Base-by-base conservation (phyloP, 2,113 vertebrate species). In the Lontra canadensis region DNA sequence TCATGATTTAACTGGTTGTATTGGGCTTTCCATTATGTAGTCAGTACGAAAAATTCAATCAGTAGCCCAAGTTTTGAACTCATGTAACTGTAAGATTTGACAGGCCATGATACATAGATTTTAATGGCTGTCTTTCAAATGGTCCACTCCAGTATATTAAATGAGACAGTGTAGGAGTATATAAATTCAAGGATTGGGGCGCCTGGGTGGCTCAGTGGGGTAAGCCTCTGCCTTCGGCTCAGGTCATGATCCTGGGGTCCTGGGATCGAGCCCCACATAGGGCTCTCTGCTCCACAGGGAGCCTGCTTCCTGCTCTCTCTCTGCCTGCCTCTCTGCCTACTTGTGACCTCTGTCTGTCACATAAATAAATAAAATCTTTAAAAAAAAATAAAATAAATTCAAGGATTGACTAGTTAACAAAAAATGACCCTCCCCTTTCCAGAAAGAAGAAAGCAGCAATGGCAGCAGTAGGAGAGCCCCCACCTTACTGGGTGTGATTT, bases 1-100 rank as follows among this genome's bases (percentile, higher is more conserved):
- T 94, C 79, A 20, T 95, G 83, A 96, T 89, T 96, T 89, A 95
- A 3, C 78, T 97, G 90, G 59, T 80, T 85, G 78, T 93, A 65
- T 67, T 76, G 86, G 87, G 88, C 69, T 93, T 95, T 89, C 85
- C 84, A 69, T 80, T 97, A 92, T 39, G n/a, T 29, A 90, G 87
- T 42, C 52, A 63, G 1, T 90, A 69, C 81, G 76, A 39, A 94
- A 92, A 95, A 82, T 85, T 74, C 78, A 88, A 47, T 91, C 7
- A 65, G 42, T 93, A 52, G 15, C 44, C 69, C 57, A 52, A 34
- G 52, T 93, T 97, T 95, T 90, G 44, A 98, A 65, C 63, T 95
- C 42, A 49, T 44, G 52, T 82, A 39, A 20, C 61, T 49, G 36
- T 88, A 71, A 93, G 23, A 86, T 23, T 83, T 84, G 78, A 74